Conservation (phyloP, 1,140 invertebrate genomes). For the Bathynomus jamesi region DNA sequence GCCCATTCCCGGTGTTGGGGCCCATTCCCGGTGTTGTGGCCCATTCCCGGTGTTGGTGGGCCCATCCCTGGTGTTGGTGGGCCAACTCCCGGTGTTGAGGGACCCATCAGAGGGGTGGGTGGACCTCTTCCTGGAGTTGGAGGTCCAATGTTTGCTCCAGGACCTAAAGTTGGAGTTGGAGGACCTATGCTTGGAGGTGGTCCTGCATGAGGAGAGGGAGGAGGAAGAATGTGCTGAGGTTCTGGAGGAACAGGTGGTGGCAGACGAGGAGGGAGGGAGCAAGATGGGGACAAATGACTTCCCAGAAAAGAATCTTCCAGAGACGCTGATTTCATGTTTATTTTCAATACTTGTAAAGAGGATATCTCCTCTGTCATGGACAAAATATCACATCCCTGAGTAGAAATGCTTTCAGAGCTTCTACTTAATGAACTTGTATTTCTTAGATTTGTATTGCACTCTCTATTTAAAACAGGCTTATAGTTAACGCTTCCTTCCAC, state of each 20-base stretch:
- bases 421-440: background rate
- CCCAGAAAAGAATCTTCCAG: background rate
- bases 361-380: background rate
- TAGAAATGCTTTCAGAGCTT: background rate
- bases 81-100: background rate
- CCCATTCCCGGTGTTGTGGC: background rate
- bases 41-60: background rate
- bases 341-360: background rate
- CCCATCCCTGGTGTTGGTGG: background rate
- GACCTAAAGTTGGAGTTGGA: background rate
- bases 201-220: background rate
- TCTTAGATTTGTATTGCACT: background rate
- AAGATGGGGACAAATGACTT: background rate
- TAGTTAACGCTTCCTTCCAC: background rate
- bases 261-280: background rate
- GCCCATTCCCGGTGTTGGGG: background rate
- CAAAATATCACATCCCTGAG: background rate
- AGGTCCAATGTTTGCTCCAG: background rate
- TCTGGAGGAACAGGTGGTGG: background rate
- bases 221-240: background rate
- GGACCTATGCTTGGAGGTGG: background rate
- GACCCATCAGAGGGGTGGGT: background rate
- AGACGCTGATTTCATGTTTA: background rate
- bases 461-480: background rate
- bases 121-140: background rate